phyloP scores from a whole-genome alignment of 2,113 vertebrate genomes.

The Sapayoa aenigma region DNA sequence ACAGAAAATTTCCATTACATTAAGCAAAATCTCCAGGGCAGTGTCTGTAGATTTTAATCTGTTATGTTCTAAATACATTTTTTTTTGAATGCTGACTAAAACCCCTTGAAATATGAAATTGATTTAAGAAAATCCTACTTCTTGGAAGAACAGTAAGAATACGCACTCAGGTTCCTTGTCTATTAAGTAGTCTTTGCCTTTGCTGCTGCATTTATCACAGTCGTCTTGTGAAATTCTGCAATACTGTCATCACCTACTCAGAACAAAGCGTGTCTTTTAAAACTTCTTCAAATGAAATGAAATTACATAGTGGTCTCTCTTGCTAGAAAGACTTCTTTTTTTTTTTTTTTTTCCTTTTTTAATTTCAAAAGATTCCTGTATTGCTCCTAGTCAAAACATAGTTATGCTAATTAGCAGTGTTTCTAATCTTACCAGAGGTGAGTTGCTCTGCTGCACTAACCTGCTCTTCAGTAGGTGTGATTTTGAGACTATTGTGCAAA shows the following conservation, averaged over 20 bases:
- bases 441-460: background rate
- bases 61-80: background rate
- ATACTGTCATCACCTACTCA: background rate
- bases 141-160: background rate
- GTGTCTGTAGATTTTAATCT: background rate
- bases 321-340: background rate
- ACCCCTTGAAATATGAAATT: background rate
- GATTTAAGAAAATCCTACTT: background rate
- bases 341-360: background rate
- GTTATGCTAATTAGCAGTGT: background rate
- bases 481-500: background rate
- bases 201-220: background rate
- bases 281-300: background rate
- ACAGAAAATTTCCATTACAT: background rate
- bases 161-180: background rate
- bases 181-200: background rate
- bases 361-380: background rate
- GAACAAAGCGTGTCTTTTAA: background rate
- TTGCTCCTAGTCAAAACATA: background rate
- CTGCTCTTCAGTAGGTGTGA: background rate
- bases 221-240: background rate
- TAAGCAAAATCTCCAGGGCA: background rate
- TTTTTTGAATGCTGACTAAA: conserved; percentile 13
- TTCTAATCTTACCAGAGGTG: background rate
- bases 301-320: background rate